Percentiles rank a stretch among this genome's conserved stretches.
Conservation (phyloP, 1,140 invertebrate genomes). For the Drosophila sp. region DNA sequence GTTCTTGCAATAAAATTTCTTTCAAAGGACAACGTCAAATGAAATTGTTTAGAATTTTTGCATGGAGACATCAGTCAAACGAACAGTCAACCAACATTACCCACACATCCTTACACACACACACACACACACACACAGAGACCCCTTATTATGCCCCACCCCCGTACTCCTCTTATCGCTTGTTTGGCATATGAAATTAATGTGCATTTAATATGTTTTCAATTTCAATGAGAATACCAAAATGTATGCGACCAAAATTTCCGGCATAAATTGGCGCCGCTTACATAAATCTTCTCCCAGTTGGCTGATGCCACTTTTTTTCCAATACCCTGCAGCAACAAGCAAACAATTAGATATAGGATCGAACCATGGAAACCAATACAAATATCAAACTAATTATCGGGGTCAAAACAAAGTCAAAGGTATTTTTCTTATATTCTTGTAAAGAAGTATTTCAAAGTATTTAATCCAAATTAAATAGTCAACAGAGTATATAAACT, state of each 20-base stretch:
- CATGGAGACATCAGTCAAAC: no score
- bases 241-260: conserved; percentile 64
- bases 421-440: no score
- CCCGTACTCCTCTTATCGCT: conserved; percentile 23
- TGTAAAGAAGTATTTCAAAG: no score
- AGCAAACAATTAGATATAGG: background rate
- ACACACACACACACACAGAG: no score
- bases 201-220: conserved; percentile 75
- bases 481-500: no score
- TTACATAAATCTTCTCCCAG: conserved; percentile 58
- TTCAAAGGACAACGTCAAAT: background rate
- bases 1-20: no score
- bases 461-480: no score
- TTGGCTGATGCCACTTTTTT: background rate
- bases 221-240: conserved; percentile 61
- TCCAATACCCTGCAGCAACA: background rate
- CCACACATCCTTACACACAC: no score
- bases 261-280: conserved; percentile 66
- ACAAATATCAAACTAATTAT: no score
- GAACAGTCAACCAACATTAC: no score
- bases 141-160: conserved; percentile 1
- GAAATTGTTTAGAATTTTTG: conserved; percentile 1
- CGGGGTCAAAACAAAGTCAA: no score
- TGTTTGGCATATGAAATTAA: conserved; percentile 56
- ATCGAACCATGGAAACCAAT: no score